These are phyloP conservation scores for Epiperipatus broadwayi DNA, from an alignment of 2,888 invertebrate species.

Conservation along the genomic window DNA sequence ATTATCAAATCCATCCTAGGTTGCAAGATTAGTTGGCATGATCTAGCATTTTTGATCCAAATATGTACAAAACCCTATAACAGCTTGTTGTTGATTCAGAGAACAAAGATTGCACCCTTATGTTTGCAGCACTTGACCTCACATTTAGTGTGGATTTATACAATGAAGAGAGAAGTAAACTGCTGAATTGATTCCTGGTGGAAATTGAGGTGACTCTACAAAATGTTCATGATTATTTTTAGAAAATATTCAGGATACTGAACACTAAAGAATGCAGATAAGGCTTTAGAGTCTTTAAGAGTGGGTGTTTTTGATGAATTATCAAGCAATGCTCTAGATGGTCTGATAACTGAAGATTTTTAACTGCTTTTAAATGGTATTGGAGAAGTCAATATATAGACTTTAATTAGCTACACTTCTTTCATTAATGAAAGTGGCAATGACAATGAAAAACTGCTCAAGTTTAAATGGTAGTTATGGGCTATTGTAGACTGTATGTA, in stretches of 20 bases:
- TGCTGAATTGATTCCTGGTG: slow-evolving; percentile 68
- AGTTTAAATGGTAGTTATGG: slow-evolving; percentile 96
- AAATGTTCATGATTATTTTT: slow-evolving; percentile 92
- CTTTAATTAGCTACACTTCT: too few relatives aligned
- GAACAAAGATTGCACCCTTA: slow-evolving; percentile 47
- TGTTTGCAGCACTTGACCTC: slow-evolving; percentile 57
- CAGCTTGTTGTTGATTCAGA: slow-evolving; percentile 75
- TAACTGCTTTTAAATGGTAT: too few relatives aligned
- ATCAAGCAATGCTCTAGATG: too few relatives aligned
- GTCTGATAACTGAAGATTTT: too few relatives aligned
- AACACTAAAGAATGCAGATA: slow-evolving; percentile 79
- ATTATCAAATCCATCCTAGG: slow-evolving; percentile 85
- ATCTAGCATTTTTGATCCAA: slow-evolving; percentile 95
- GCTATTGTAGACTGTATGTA: slow-evolving; percentile 96
- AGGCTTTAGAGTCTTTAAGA: slow-evolving; percentile 68
- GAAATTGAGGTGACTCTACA: slow-evolving; percentile 72
- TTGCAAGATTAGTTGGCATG: slow-evolving; percentile 83
- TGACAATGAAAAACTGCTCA: slow-evolving; percentile 29
- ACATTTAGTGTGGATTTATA: too few relatives aligned
- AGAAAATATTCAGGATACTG: slow-evolving; percentile 83
- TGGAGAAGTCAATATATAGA: too few relatives aligned
- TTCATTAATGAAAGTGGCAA: too few relatives aligned
- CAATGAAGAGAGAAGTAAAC: too few relatives aligned
- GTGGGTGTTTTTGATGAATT: too few relatives aligned
- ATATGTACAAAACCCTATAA: slow-evolving; percentile 85